Evolutionary conservation across 2,113 vertebrate genomes (phyloP), one percentile per base, ranked within the genome.

Genomic region (Oxyura jamaicensis): DNA sequence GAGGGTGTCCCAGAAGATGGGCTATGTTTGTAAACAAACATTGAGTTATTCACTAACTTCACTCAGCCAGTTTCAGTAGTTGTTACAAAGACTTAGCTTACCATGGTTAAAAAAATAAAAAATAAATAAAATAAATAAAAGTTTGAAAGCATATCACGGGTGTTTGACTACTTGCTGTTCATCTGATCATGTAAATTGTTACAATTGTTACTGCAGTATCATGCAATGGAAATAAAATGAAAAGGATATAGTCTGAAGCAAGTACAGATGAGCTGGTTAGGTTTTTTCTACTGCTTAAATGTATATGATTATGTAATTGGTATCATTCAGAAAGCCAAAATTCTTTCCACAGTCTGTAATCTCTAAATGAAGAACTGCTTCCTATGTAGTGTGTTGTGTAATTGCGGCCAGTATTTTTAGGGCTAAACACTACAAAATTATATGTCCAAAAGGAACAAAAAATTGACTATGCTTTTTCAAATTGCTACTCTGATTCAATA

Each of bases 341-440:
- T 86, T 86, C n/a, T 91, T 88, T 83, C 36, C 21, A 75, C 31
- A 33, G 52, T 42, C 36, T 63, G 46, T 68, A 60, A 78, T 42
- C 25, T 69, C 53, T 78, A 44, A 60, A 3, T 66, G n/a, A 41
- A 58, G 42, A 86, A 65, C 10, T 83, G 13, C 28, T 92, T 66
- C 53, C 35, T 18, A 14, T n/a, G 12, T 21, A 53, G n/a, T 6
- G 1, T 56, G 20, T 12, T 90, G 39, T 83, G 36, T 36, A 75
- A 82, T 18, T 18, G 26, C 29, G 69, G 52, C 53, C 87, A 80
- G 9, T 28, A 90, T 86, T 95, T 96, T 95, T 88, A 81, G 53
- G 33, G 26, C 23, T 93, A 55, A 91, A 73, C 28, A 91, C 25
- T 16, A 68, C 33, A 79, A 86, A 96, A 94, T 84, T 80, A 73